Evolutionary conservation across 2,113 vertebrate genomes (phyloP).

Genomic region (Pluvianellus socialis): DNA sequence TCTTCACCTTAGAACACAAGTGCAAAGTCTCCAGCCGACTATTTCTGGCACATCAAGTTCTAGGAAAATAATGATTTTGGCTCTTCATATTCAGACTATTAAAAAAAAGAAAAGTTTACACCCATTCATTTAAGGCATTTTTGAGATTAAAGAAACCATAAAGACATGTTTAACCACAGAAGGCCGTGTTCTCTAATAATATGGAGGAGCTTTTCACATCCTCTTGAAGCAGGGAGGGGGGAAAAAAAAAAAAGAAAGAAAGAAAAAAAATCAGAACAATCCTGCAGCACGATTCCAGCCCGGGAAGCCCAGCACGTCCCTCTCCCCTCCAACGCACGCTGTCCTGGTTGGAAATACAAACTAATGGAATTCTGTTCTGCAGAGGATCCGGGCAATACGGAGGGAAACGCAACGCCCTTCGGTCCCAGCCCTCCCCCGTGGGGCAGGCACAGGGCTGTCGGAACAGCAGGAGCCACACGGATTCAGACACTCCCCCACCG

Average conservation of each 20-base stretch:
- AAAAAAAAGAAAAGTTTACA: slow-evolving; percentile 70
- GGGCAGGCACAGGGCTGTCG: not conserved
- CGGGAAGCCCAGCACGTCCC: not conserved
- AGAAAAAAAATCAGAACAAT: not conserved
- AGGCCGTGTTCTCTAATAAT: slow-evolving; percentile 60
- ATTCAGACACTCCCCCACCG: not conserved
- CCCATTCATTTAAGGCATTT: slow-evolving; percentile 73
- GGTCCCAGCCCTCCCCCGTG: not conserved
- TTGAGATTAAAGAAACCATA: slow-evolving; percentile 74
- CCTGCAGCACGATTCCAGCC: not conserved
- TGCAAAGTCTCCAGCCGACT: slow-evolving; percentile 65
- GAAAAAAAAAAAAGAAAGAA: not conserved
- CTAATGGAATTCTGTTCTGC: not conserved
- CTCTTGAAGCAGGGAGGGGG: not conserved
- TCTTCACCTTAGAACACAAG: slow-evolving; percentile 73
- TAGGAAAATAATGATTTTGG: slow-evolving; percentile 77
- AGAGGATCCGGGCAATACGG: not conserved
- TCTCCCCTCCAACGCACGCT: not conserved
- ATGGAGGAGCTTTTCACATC: slow-evolving; percentile 49
- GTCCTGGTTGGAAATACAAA: slow-evolving; percentile 21
- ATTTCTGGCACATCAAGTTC: slow-evolving; percentile 70
- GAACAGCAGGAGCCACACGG: not conserved
- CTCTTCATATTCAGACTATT: slow-evolving; percentile 69
- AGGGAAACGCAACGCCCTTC: not conserved
- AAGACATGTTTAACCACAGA: slow-evolving; percentile 70